These are phyloP conservation scores for Adineta ricciae DNA, from an alignment of 2,888 invertebrate genomes.

Conservation along the genomic window DNA sequence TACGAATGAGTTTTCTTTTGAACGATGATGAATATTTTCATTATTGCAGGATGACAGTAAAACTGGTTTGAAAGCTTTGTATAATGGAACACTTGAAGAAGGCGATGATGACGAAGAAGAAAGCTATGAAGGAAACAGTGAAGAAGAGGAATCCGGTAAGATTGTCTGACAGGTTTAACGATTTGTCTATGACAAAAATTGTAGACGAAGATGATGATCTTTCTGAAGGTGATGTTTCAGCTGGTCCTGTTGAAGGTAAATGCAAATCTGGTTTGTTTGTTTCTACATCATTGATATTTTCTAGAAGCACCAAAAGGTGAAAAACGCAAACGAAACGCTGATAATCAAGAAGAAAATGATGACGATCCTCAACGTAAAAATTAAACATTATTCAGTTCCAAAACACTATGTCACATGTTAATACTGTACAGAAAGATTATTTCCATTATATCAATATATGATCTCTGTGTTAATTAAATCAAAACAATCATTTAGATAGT, in stretches of 20 bases:
- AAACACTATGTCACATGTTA: background rate
- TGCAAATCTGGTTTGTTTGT: background rate
- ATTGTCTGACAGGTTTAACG: background rate
- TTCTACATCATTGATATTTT: too few species aligned
- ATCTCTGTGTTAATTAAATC: too few species aligned
- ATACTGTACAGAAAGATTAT: conserved; percentile 5
- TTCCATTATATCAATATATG: background rate
- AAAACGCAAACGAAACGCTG: background rate
- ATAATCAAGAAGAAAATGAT: background rate
- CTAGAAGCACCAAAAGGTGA: background rate
- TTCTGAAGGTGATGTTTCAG: background rate
- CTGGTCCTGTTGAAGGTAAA: background rate
- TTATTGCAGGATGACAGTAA: background rate
- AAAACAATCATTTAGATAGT: too few species aligned
- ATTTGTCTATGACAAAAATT: background rate
- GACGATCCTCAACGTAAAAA: background rate
- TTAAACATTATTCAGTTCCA: background rate
- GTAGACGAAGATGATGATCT: conserved; percentile 9
- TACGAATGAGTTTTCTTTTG: background rate
- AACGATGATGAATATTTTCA: too few species aligned
- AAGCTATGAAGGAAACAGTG: background rate
- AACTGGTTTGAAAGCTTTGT: conserved; percentile 3
- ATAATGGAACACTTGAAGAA: background rate
- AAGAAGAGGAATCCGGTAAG: background rate
- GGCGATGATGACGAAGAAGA: background rate